Base-by-base conservation (phyloP, 2,113 vertebrate species). In the Cottus gobio region DNA sequence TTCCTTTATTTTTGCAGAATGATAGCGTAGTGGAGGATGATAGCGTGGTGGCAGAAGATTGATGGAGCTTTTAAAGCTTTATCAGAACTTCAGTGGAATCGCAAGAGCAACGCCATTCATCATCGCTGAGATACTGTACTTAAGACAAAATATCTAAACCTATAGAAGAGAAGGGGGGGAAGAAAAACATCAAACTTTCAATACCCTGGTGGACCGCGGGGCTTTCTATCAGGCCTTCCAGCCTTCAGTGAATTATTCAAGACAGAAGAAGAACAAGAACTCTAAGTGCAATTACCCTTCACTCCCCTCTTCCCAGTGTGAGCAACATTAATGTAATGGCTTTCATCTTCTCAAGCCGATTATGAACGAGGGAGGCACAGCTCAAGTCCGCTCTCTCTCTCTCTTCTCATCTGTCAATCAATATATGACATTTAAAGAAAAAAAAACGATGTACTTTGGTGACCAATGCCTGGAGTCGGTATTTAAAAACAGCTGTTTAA, bases 161-260 rank as follows among this genome's bases (percentile, higher is more conserved):
- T 80, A 74, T 52, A 61, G 79, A 46, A 15, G 62, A 61, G 57
- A 68, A 39, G 72, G 26, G 72, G 26, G 15, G 36, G 42, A 66
- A 58, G 56, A 76, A 87, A 76, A 83, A 76, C 88, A 88, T 92
- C 64, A 85, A 89, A 87, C 80, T 89, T 90, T 71, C 82, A 90
- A 82, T 68, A 75, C 75, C 70, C 78, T 74, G 7, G 11, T 50
- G 80, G 84, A 88, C 82, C 83, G 68, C 30, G 12, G 12, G 71
- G 72, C 84, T 89, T 89, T 85, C 88, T 90, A 85, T 90, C 89
- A 75, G 88, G 78, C 76, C 77, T 84, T 81, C 67, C 67, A 89
- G 86, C 68, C 80, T 52, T 84, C 70, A 18, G 83, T 94, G 87
- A 95, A 95, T 94, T 93, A 95, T 94, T 94, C 85, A 95, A 83